Base-by-base conservation (phyloP, 2,113 vertebrate species). In the Antigone vipio region DNA sequence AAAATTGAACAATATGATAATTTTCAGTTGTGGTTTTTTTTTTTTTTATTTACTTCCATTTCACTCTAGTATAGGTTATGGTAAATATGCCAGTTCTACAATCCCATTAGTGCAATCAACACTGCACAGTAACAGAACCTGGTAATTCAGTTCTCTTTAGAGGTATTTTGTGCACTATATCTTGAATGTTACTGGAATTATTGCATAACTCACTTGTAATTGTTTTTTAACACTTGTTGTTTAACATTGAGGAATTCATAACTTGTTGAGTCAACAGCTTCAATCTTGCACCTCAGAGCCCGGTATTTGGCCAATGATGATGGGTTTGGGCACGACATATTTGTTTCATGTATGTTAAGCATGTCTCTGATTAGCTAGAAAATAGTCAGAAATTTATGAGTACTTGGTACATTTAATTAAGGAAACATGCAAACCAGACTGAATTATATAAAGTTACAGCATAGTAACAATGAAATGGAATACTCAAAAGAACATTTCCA, bases 291-390 rank as follows among this genome's bases (percentile, higher is more conserved):
- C 78, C 98, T 98, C 92, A 99, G 97, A 67, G 99, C 98, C 44
- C 88, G 97, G 94, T 99, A 99, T 96, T 99, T 99, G 59, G 98
- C 98, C 96, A 99, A 66, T 77, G 96, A 98, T 50, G 98, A 97
- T 9, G 97, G 97, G 8, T 47, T 88, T 15, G 97, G 89, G 93
- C 94, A 97, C 47, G 96, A 96, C 56, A 98, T 89, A 42, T 97
- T 98, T 77, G 97, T 97, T 98, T 99, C 99, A 62, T 82, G 98
- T 91, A 98, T 97, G 68, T 98, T 98, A 96, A 99, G 83, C 84
- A 98, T 97, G 82, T 99, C 99, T 96, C 98, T 97, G 85, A 99
- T 98, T 50, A 99, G 88, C 99, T 99, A 69, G 59, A 68, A 91
- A 91, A 35, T 93, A 94, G 24, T 83, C 11, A 92, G 30, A 74